Evolutionary conservation across 2,113 vertebrate species (phyloP).

Genomic region (Crotalus helleri): DNA sequence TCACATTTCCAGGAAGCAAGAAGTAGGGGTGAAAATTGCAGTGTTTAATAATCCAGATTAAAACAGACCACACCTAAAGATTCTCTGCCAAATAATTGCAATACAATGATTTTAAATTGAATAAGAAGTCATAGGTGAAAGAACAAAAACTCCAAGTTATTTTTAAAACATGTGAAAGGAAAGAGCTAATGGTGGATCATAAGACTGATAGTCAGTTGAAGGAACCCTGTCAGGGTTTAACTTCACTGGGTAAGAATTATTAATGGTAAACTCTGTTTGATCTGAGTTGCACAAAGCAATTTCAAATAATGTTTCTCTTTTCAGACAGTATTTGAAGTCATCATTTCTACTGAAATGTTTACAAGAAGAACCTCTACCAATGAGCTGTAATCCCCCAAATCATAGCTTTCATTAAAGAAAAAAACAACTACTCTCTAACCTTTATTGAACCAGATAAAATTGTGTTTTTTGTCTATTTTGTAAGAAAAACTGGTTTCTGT

Average conservation of each 20-base stretch:
- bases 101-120: constrained; percentile 66
- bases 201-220: constrained; percentile 20
- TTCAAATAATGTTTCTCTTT: background rate
- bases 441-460: background rate
- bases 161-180: constrained; percentile 30
- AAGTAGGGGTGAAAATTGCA: constrained; percentile 58
- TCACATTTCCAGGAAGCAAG: constrained; percentile 55
- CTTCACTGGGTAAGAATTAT: constrained; percentile 16
- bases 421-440: background rate
- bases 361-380: background rate
- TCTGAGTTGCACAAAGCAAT: background rate
- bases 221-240: background rate
- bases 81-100: constrained; percentile 62
- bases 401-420: background rate
- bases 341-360: background rate
- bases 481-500: background rate
- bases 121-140: constrained; percentile 51
- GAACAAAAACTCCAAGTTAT: constrained; percentile 56
- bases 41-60: constrained; percentile 64
- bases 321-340: background rate
- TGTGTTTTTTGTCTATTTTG: background rate
- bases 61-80: constrained; percentile 62
- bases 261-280: background rate
- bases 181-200: constrained; percentile 26
- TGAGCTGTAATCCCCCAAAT: background rate